A percentile compares a stretch with the other conserved stretches of the same genome.
phyloP scores from a whole-genome alignment of 2,797 vertebrate genomes.

The Acomys russatus region DNA sequence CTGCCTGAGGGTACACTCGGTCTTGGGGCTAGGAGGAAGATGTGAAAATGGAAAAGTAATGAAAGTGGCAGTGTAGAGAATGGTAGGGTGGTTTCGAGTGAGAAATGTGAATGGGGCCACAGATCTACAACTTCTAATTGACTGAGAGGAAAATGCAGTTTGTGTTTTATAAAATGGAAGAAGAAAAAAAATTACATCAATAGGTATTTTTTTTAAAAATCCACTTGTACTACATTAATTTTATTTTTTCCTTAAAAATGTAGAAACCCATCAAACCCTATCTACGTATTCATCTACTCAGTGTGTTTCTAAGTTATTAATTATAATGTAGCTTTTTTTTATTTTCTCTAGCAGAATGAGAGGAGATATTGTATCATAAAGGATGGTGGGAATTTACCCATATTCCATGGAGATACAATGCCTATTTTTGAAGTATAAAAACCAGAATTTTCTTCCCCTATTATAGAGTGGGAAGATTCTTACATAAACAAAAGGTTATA shows the following conservation, averaged over 20 bases:
- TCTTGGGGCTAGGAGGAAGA: background rate
- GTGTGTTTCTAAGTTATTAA: background rate
- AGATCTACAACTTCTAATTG: background rate
- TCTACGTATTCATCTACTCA: background rate
- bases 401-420: background rate
- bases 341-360: constrained; percentile 26
- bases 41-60: background rate
- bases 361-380: background rate
- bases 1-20: background rate
- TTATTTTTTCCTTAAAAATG: constrained; percentile 45
- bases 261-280: background rate
- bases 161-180: background rate
- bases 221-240: background rate
- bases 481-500: background rate
- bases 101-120: background rate
- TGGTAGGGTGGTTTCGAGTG: background rate
- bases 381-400: background rate
- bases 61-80: background rate
- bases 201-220: constrained; percentile 25
- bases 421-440: constrained; percentile 35
- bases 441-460: background rate
- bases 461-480: background rate
- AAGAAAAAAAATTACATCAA: constrained; percentile 28
- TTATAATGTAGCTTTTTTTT: background rate
- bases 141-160: background rate